phyloP scores from a whole-genome alignment of 2,113 vertebrate species.

The Rhinolophus ferrumequinum region DNA sequence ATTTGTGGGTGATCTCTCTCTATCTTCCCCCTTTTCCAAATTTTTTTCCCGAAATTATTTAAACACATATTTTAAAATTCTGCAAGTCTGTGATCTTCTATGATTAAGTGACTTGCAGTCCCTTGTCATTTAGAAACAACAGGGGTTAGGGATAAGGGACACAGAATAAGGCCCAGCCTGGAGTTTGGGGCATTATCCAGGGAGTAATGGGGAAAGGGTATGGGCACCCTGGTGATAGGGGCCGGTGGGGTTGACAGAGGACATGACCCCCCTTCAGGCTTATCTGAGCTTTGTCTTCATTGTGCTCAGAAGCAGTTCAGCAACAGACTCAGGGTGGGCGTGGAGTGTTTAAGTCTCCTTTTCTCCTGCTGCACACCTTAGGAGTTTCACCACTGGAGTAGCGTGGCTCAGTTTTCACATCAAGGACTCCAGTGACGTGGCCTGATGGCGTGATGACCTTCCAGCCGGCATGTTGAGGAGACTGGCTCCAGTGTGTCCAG shows the following conservation, averaged over 20 bases:
- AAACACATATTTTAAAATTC: not conserved
- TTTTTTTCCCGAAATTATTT: not conserved
- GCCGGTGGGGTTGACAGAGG: not conserved
- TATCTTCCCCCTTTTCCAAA: not conserved
- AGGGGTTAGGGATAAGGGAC: not conserved
- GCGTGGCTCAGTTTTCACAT: not conserved
- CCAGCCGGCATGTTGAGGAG: not conserved
- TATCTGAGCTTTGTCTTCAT: not conserved
- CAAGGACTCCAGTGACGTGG: not conserved
- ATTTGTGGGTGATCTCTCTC: not conserved
- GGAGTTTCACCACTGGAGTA: too few relatives aligned
- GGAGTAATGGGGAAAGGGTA: not conserved
- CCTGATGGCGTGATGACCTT: not conserved
- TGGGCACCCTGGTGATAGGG: not conserved
- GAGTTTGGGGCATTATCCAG: not conserved
- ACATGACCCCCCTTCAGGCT: accelerated
- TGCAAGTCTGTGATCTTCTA: not conserved
- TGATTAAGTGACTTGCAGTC: not conserved
- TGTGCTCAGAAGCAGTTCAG: not conserved
- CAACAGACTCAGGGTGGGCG: not conserved
- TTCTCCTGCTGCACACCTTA: not conserved
- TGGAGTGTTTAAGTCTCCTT: not conserved
- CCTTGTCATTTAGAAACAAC: not conserved
- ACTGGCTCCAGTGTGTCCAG: not conserved
- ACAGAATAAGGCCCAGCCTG: not conserved